Evolutionary conservation across 2,113 vertebrate genomes (phyloP).

Genomic region (Rhinopomastus cyanomelas): DNA sequence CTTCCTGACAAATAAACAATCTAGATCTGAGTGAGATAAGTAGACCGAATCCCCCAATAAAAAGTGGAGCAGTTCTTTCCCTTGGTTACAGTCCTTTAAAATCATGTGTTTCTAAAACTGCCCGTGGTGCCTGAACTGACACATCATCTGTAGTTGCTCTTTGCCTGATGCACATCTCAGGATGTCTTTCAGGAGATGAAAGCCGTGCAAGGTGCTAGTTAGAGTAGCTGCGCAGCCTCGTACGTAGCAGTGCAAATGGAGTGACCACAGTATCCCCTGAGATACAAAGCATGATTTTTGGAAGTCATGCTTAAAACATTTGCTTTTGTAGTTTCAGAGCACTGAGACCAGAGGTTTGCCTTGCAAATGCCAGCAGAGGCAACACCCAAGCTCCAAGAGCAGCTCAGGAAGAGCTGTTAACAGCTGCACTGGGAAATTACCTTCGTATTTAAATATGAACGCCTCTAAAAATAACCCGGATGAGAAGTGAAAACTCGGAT

Average conservation of each 20-base stretch:
- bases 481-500: constrained; percentile 2
- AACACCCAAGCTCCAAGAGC: constrained; percentile 26
- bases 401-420: constrained; percentile 47
- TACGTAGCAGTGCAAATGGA: neutral
- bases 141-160: neutral
- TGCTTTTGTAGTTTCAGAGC: constrained; percentile 16
- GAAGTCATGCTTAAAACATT: neutral
- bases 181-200: neutral
- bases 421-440: constrained; percentile 55
- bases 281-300: neutral
- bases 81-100: neutral
- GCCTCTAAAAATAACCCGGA: constrained; percentile 30
- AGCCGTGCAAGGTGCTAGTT: neutral
- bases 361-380: constrained; percentile 30
- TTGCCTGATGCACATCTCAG: neutral
- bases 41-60: neutral
- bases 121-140: neutral
- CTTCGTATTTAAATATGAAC: constrained; percentile 36
- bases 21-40: neutral
- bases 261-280: neutral
- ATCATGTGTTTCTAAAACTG: neutral
- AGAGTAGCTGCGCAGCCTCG: neutral
- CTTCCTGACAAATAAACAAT: neutral
- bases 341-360: constrained; percentile 30
- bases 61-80: constrained; percentile 10